phyloP scores from a whole-genome alignment of 2,888 invertebrate species.

The Hyppa rectilinea region DNA sequence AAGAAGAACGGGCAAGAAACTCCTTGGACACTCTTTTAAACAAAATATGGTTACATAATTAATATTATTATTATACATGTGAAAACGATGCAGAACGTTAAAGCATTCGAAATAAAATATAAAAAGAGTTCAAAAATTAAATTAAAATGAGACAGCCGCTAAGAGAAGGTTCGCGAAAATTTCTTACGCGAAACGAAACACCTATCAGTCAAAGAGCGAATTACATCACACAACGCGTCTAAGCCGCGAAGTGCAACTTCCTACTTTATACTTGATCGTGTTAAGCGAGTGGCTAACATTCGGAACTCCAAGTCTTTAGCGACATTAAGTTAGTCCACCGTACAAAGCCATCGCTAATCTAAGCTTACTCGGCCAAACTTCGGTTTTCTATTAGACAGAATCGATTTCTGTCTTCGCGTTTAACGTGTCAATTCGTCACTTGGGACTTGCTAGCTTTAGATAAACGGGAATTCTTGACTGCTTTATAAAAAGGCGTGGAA shows the following conservation, averaged over 20 bases:
- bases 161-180: not conserved
- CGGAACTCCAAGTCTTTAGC: slow-evolving; percentile 70
- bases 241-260: slow-evolving; percentile 49
- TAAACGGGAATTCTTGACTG: slow-evolving; percentile 49
- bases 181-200: not conserved
- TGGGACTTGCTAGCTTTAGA: slow-evolving; percentile 30
- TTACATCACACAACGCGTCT: slow-evolving; percentile 22
- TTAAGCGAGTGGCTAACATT: slow-evolving; percentile 59
- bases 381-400: slow-evolving; percentile 71
- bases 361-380: slow-evolving; percentile 72
- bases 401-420: slow-evolving; percentile 63
- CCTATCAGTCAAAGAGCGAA: slow-evolving; percentile 15
- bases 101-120: too few species aligned
- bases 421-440: slow-evolving; percentile 62
- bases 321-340: slow-evolving; percentile 71
- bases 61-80: too few species aligned
- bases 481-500: slow-evolving; percentile 35
- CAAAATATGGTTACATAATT: too few species aligned
- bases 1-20: too few species aligned
- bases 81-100: too few species aligned
- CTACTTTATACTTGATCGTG: slow-evolving; percentile 54
- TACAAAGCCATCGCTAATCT: slow-evolving; percentile 75
- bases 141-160: too few species aligned
- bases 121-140: too few species aligned
- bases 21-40: too few species aligned